Percentiles rank a stretch among this genome's conserved stretches.
These are phyloP conservation scores for Morus bassanus DNA, from an alignment of 2,797 vertebrate species.

Conservation along the genomic window DNA sequence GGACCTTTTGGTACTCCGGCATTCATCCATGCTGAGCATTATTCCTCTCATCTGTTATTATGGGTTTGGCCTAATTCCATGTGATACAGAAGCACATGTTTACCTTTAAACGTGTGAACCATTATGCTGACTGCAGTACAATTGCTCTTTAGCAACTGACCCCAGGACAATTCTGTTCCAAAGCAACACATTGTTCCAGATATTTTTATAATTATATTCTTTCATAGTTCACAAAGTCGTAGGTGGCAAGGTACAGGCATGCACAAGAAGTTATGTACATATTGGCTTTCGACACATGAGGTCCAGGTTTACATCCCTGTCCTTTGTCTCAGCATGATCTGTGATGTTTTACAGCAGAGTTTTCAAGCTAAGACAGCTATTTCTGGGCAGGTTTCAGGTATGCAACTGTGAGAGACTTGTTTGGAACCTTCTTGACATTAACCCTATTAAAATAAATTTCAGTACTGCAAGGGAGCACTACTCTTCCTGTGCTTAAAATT, in stretches of 20 bases:
- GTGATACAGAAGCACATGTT: background rate
- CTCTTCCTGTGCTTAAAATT: background rate
- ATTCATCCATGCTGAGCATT: background rate
- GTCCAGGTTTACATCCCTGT: background rate
- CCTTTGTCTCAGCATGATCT: background rate
- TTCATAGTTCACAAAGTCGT: background rate
- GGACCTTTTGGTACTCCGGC: background rate
- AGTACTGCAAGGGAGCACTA: background rate
- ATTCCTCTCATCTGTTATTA: background rate
- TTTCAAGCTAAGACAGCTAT: background rate
- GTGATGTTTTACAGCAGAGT: background rate
- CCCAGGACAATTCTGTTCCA: background rate
- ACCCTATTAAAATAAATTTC: background rate
- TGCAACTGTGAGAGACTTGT: background rate
- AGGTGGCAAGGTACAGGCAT: background rate
- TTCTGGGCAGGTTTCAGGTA: background rate
- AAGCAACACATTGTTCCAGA: background rate
- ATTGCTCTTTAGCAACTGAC: background rate
- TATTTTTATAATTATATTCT: background rate
- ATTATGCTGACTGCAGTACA: background rate
- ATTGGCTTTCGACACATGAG: fast-evolving
- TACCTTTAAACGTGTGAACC: background rate
- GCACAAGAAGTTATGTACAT: background rate
- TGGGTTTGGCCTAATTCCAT: background rate
- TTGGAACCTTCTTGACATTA: background rate